A percentile compares a stretch with the other conserved stretches of the same genome.
phyloP scores from a whole-genome alignment of 2,888 invertebrate genomes.

The Nomada fucata region DNA sequence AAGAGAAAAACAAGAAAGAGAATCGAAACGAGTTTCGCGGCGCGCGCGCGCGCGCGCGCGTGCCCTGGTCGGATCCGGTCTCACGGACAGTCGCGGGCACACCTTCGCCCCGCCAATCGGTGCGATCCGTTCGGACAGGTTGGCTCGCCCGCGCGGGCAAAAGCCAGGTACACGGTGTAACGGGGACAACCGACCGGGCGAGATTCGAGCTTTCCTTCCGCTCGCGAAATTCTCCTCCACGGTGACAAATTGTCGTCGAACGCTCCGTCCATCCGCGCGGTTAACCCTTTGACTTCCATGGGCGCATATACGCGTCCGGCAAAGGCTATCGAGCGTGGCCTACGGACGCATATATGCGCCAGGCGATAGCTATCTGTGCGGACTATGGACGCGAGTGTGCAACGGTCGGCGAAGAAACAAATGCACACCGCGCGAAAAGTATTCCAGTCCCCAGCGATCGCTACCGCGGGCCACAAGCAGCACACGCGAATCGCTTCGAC shows the following conservation, averaged over 20 bases:
- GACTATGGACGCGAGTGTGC: too few species aligned
- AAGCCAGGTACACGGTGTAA: slow-evolving; percentile 49
- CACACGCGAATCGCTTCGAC: too few species aligned
- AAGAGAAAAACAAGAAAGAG: slow-evolving; percentile 30
- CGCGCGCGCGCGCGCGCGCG: slow-evolving; percentile 15
- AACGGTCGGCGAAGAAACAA: too few species aligned
- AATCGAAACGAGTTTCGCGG: slow-evolving; percentile 48
- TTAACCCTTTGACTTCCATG: too few species aligned
- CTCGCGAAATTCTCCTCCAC: background rate
- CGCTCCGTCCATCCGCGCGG: too few species aligned
- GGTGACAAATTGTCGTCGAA: background rate
- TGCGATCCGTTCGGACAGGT: slow-evolving; percentile 69
- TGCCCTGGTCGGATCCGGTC: slow-evolving; percentile 32
- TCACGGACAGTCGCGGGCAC: slow-evolving; percentile 33
- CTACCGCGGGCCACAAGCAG: too few species aligned
- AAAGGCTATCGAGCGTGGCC: too few species aligned
- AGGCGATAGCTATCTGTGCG: too few species aligned
- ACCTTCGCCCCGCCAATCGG: slow-evolving; percentile 38
- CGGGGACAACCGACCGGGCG: slow-evolving; percentile 56
- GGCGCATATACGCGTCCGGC: too few species aligned
- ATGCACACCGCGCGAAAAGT: too few species aligned
- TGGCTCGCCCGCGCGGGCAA: slow-evolving; percentile 39
- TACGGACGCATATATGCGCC: too few species aligned
- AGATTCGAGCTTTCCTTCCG: background rate
- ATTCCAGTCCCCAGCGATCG: too few species aligned